Conservation (phyloP, 2,113 vertebrate species). For the Amphiprion ocellaris region DNA sequence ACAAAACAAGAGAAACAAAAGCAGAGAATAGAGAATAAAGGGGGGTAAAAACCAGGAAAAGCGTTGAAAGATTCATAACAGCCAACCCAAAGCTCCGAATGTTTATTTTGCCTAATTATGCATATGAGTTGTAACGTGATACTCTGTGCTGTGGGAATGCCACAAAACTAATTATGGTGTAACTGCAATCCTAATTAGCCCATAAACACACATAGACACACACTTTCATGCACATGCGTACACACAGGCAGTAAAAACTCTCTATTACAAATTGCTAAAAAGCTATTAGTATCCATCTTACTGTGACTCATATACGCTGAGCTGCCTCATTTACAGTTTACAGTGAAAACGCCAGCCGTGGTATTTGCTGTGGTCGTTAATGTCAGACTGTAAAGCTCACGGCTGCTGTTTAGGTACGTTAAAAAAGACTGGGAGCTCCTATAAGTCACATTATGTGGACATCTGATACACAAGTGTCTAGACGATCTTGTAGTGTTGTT, state of each 20-base stretch:
- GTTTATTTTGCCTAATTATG: slow-evolving; percentile 80
- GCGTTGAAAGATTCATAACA: slow-evolving; percentile 68
- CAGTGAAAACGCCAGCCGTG: slow-evolving; percentile 61
- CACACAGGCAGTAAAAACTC: slow-evolving; percentile 51
- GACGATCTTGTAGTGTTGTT: slow-evolving; percentile 49
- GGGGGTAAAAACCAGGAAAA: slow-evolving; percentile 9
- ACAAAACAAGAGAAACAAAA: slow-evolving; percentile 46
- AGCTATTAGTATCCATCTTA: slow-evolving; percentile 48
- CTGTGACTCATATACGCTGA: slow-evolving; percentile 42
- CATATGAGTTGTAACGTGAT: slow-evolving; percentile 76
- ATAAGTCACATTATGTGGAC: slow-evolving; percentile 72
- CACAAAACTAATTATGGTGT: slow-evolving; percentile 76
- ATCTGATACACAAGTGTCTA: slow-evolving; percentile 75
- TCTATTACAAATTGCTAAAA: slow-evolving; percentile 56
- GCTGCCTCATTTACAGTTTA: slow-evolving; percentile 75
- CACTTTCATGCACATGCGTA: slow-evolving; percentile 27
- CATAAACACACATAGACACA: slow-evolving; percentile 71
- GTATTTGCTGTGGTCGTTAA: slow-evolving; percentile 71
- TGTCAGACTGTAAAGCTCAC: slow-evolving; percentile 66
- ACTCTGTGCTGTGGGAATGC: slow-evolving; percentile 71
- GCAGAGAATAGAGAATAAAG: neutral
- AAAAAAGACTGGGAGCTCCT: slow-evolving; percentile 60
- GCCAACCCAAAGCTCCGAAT: slow-evolving; percentile 55
- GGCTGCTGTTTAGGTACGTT: slow-evolving; percentile 67
- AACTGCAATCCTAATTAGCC: slow-evolving; percentile 79